Percentiles rank a stretch among this genome's conserved stretches.
Evolutionary conservation across 2,797 vertebrate genomes (phyloP).

Genomic region (Myotis planiceps): DNA sequence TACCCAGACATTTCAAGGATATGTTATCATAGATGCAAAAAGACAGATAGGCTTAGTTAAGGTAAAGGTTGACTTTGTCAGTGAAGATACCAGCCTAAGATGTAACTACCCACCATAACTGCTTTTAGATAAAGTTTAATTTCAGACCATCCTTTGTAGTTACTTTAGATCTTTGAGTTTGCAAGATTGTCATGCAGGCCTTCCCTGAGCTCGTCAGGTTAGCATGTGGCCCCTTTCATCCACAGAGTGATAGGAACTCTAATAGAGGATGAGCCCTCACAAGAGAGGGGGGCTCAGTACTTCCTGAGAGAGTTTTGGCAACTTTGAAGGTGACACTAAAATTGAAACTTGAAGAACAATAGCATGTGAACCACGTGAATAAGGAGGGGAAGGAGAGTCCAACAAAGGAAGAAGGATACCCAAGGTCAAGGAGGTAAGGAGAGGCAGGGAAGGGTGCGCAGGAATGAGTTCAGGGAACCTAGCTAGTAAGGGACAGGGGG

Average conservation of each 20-base stretch:
- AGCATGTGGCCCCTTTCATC: no score
- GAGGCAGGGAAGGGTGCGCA: background rate
- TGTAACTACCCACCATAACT: no score
- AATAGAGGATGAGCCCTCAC: background rate
- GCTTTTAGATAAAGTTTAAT: no score
- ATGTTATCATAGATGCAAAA: no score
- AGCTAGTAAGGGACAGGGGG: background rate
- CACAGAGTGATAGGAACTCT: background rate
- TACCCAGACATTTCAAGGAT: no score
- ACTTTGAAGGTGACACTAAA: background rate
- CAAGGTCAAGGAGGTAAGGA: background rate
- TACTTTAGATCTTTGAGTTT: no score
- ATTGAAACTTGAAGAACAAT: background rate
- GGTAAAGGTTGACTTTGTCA: no score
- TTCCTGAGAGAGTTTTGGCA: background rate
- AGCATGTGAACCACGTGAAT: background rate
- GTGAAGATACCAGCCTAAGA: no score
- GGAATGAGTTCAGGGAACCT: background rate
- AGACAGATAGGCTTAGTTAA: no score
- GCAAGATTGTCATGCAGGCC: no score
- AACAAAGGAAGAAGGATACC: background rate
- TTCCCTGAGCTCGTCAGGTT: no score
- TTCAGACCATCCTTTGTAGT: no score
- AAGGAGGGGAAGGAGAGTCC: background rate
- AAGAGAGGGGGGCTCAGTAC: background rate